Base-by-base conservation (phyloP, 1,140 invertebrate species). In the Globodera rostochiensis region DNA sequence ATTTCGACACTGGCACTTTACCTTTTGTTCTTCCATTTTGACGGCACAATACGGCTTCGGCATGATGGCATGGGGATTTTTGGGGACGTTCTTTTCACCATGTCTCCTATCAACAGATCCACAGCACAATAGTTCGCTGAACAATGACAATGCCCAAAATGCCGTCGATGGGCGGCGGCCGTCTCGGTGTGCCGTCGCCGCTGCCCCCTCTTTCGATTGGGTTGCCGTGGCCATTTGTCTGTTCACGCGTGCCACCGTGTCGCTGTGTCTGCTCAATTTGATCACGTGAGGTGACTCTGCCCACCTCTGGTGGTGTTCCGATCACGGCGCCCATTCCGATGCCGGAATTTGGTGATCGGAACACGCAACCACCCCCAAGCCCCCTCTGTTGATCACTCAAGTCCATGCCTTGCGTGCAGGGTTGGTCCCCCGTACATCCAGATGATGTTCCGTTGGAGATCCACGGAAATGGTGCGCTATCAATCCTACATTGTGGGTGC, bases 341-440 rank as follows among this genome's bases (percentile, higher is more conserved):
- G 1, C 36, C 36, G 36, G 2, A 36, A 36, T 36, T 36, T 36
- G 36, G 2, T 36, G 36, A 36, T 36, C 36, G 36, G 36, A 36
- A 36, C 36, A 36, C 3, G 36, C 36, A 36, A 2, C 36, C 36
- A 36, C 2, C 36, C 36, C 36, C 36, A 36, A 36, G 36, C 36
- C 36, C 36, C 36, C 36, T 36, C 36, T 36, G 36, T 1, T 36
- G 36, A 36, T 36, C 36, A 36, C 36, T 3, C 36, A 36, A 36
- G 36, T 36, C 36, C 36, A 36, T 36, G 36, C 36, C 36, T 3
- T 3, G 36, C 36, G 36, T 36, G 47, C 47, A 83, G 82, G n/a
- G 73, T 87, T n/a, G 85, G 86, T 60, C 70, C 83, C 45, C 85
- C 85, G 2, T 86, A 86, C 77, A 69, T 69, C n/a, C 87, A 87